Percentiles rank a stretch among this genome's conserved stretches.
phyloP scores from a whole-genome alignment of 2,888 invertebrate species.

The Dysmachus trigonus region DNA sequence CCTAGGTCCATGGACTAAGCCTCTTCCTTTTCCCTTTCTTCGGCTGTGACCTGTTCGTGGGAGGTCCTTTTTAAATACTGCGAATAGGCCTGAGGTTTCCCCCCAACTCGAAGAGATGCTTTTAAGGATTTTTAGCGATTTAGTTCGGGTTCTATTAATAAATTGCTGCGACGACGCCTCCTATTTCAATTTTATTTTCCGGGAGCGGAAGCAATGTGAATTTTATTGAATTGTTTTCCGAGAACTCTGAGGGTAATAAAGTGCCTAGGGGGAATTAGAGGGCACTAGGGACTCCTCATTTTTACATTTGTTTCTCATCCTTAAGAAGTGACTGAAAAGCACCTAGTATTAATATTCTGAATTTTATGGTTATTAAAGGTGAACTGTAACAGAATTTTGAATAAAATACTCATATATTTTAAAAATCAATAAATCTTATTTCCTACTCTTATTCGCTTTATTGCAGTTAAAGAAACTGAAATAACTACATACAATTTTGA shows the following conservation, averaged over 20 bases:
- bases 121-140: neutral
- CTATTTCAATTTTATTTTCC: neutral
- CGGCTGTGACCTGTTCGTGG: neutral
- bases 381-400: too few relatives aligned
- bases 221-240: neutral
- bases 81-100: neutral
- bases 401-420: too few relatives aligned
- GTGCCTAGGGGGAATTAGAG: neutral
- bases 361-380: neutral
- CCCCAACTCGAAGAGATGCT: neutral
- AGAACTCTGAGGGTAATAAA: neutral
- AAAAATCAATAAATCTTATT: too few relatives aligned
- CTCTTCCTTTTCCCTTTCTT: neutral
- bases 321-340: neutral
- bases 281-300: too few relatives aligned
- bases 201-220: neutral
- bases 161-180: neutral
- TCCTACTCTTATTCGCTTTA: too few relatives aligned
- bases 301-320: neutral
- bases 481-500: too few relatives aligned
- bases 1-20: neutral
- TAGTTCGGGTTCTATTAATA: neutral
- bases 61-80: neutral
- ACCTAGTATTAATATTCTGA: neutral
- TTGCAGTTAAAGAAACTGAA: too few relatives aligned